These are phyloP conservation scores for Anguilla megastoma DNA, from an alignment of 2,797 vertebrate genomes.

Conservation along the genomic window DNA sequence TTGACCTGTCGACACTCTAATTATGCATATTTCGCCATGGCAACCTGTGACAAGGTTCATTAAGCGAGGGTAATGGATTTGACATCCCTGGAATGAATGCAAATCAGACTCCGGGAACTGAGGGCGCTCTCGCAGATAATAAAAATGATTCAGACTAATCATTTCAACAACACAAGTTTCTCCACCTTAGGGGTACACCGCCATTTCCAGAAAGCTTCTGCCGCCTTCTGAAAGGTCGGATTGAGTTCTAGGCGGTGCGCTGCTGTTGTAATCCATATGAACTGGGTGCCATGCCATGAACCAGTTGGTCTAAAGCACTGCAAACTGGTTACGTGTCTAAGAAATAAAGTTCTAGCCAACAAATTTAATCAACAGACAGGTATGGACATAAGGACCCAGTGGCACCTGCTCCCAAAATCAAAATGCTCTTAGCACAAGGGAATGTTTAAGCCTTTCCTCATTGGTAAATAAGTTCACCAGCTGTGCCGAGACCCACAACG, in stretches of 20 bases:
- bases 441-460: not conserved
- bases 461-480: not conserved
- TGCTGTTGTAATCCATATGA: not conserved
- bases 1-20: not conserved
- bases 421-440: not conserved
- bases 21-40: conserved; percentile 21
- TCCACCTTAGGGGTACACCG: not conserved
- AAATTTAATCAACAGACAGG: not conserved
- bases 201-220: not conserved
- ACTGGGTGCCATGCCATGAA: not conserved
- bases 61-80: conserved; percentile 1
- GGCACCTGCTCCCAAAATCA: not conserved
- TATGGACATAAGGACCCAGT: not conserved
- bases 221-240: not conserved
- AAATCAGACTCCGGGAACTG: not conserved
- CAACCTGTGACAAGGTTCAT: conserved; percentile 1
- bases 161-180: not conserved
- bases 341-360: not conserved
- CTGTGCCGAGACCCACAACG: not conserved
- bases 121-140: not conserved
- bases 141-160: not conserved
- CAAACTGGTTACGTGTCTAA: not conserved
- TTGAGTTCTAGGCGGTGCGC: not conserved
- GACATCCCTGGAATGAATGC: not conserved
- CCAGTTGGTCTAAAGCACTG: not conserved